These are phyloP conservation scores for Blastobasis lacticolella DNA, from an alignment of 2,888 invertebrate genomes.

Conservation along the genomic window DNA sequence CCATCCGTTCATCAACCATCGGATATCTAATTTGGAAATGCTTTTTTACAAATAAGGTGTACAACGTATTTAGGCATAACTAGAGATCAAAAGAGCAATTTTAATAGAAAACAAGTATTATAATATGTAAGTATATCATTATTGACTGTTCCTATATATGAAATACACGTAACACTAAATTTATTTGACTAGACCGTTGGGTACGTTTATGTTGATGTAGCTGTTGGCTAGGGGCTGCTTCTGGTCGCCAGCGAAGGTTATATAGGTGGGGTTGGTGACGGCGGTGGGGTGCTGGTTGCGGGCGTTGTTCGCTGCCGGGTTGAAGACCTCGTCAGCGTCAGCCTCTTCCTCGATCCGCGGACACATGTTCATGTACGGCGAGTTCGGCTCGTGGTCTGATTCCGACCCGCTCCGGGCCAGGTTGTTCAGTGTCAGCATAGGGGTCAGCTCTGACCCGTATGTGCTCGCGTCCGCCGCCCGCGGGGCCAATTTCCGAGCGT, in stretches of 20 bases:
- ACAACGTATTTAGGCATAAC: too few species aligned
- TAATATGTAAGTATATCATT: too few species aligned
- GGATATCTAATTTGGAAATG: too few species aligned
- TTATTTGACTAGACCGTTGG: slow-evolving; percentile 68
- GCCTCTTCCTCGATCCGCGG: slow-evolving; percentile 54
- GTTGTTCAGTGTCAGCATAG: slow-evolving; percentile 68
- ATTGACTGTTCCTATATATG: not conserved
- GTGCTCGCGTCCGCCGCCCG: slow-evolving; percentile 35
- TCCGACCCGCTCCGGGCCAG: slow-evolving; percentile 56
- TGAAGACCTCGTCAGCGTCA: slow-evolving; percentile 59
- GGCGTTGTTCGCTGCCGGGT: slow-evolving; percentile 40
- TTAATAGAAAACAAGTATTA: too few species aligned
- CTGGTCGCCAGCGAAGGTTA: slow-evolving; percentile 42
- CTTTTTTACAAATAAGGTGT: too few species aligned
- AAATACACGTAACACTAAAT: slow-evolving; percentile 12
- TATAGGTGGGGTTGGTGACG: slow-evolving; percentile 62
- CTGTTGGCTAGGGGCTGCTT: slow-evolving; percentile 44
- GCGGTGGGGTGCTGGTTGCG: slow-evolving; percentile 46
- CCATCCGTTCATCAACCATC: too few species aligned
- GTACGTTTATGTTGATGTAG: slow-evolving; percentile 52
- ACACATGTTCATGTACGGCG: slow-evolving; percentile 45
- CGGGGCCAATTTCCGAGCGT: slow-evolving; percentile 42
- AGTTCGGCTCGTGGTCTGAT: slow-evolving; percentile 51
- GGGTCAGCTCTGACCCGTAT: slow-evolving; percentile 62
- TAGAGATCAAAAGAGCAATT: too few species aligned